A percentile compares a stretch with the other conserved stretches of the same genome.
Evolutionary conservation across 1,140 invertebrate genomes (phyloP).

Genomic region (Aphelenchoides fujianensis): DNA sequence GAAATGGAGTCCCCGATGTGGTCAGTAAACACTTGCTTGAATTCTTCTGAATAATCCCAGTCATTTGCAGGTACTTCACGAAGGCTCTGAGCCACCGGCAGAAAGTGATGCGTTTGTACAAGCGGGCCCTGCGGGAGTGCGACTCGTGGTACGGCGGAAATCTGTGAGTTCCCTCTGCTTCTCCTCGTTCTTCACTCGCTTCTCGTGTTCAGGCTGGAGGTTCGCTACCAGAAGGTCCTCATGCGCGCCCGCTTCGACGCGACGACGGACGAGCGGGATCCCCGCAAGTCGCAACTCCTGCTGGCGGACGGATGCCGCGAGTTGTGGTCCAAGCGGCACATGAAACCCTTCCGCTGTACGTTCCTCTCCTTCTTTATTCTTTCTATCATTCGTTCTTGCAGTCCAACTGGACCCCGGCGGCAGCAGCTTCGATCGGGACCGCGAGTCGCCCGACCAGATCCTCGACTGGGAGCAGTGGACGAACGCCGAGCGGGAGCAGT

Average conservation of each 20-base stretch:
- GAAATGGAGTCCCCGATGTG: slow-evolving; percentile 19
- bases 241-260: slow-evolving; percentile 80
- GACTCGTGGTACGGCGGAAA: slow-evolving; percentile 67
- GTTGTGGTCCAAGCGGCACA: slow-evolving; percentile 71
- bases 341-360: slow-evolving; percentile 66
- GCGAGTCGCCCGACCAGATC: slow-evolving; percentile 49
- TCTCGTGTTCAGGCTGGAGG: slow-evolving; percentile 68
- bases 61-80: slow-evolving; percentile 48
- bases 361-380: slow-evolving; percentile 29
- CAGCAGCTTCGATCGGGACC: slow-evolving; percentile 55
- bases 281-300: slow-evolving; percentile 73
- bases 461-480: slow-evolving; percentile 53
- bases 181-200: slow-evolving; percentile 18
- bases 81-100: slow-evolving; percentile 67
- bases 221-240: slow-evolving; percentile 74
- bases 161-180: slow-evolving; percentile 65
- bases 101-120: slow-evolving; percentile 74
- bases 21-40: not conserved
- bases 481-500: slow-evolving; percentile 66
- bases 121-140: slow-evolving; percentile 68
- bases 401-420: slow-evolving; percentile 48
- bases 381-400: slow-evolving; percentile 24
- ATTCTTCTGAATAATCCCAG: no score
- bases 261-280: slow-evolving; percentile 74
- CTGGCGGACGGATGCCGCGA: slow-evolving; percentile 76